phyloP scores from a whole-genome alignment of 2,888 invertebrate species.

The Drosophila cognata region DNA sequence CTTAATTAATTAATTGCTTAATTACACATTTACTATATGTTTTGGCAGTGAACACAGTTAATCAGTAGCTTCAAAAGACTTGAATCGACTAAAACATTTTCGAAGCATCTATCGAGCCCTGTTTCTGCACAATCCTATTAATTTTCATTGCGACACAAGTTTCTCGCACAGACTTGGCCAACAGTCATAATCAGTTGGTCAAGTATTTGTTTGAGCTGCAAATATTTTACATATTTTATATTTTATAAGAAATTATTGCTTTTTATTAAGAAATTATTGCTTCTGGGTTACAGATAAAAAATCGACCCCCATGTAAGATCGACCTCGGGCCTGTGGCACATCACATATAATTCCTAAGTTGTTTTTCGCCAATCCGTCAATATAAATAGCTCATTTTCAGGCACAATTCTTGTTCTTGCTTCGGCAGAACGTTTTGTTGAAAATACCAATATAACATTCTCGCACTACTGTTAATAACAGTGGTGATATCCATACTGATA shows the following conservation, averaged over 20 bases:
- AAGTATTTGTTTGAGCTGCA: slow-evolving; percentile 22
- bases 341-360: slow-evolving; percentile 24
- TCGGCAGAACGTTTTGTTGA: slow-evolving; percentile 33
- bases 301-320: background rate
- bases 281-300: background rate
- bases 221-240: no score
- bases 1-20: background rate
- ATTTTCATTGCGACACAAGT: slow-evolving; percentile 30
- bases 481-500: no score
- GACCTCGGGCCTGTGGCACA: background rate
- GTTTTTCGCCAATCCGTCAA: background rate
- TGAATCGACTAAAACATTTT: background rate
- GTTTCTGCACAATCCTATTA: background rate
- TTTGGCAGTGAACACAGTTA: background rate
- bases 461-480: no score
- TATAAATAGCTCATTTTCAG: slow-evolving; percentile 8
- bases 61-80: background rate
- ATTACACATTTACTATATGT: background rate
- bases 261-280: background rate
- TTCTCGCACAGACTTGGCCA: background rate
- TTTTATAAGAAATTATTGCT: background rate
- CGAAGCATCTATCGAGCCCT: rapidly evolving
- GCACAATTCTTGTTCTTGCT: slow-evolving; percentile 2
- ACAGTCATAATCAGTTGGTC: slow-evolving; percentile 31
- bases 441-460: no score